Conservation (phyloP, 2,113 vertebrate genomes). For the Alosa alosa region DNA sequence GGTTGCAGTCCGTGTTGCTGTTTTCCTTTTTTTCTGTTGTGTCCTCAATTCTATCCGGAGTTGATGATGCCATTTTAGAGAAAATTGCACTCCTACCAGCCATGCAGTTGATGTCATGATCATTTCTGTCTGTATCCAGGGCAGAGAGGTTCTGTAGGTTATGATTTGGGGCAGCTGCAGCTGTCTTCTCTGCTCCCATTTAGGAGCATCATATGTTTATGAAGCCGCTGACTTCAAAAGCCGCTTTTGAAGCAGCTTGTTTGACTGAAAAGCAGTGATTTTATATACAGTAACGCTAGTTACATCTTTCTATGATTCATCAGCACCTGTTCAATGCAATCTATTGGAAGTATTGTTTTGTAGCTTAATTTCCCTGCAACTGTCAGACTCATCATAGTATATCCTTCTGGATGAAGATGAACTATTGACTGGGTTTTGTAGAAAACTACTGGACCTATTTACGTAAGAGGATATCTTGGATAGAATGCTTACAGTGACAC, state of each 20-base stretch:
- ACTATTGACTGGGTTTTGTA: not conserved
- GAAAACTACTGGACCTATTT: not conserved
- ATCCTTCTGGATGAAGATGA: not conserved
- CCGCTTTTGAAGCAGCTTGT: not conserved
- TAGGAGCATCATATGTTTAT: not conserved
- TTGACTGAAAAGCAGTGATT: not conserved
- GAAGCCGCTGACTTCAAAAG: not conserved
- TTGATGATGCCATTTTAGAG: constrained; percentile 18
- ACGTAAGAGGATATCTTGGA: not conserved
- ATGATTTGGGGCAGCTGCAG: not conserved
- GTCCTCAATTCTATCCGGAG: constrained; percentile 9
- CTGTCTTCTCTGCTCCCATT: not conserved
- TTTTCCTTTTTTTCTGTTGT: not conserved
- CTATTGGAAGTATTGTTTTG: not conserved
- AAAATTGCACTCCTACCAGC: not conserved
- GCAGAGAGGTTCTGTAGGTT: not conserved
- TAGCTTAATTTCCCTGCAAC: not conserved
- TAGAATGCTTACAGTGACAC: not conserved
- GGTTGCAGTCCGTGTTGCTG: constrained; percentile 22
- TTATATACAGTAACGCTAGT: too few relatives aligned
- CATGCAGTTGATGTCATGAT: constrained; percentile 14
- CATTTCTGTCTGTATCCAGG: not conserved
- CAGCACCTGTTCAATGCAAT: not conserved
- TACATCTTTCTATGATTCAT: not conserved
- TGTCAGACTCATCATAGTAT: not conserved